Evolutionary conservation across 2,888 invertebrate genomes (phyloP).

Genomic region (Aspidiotus rigidus): DNA sequence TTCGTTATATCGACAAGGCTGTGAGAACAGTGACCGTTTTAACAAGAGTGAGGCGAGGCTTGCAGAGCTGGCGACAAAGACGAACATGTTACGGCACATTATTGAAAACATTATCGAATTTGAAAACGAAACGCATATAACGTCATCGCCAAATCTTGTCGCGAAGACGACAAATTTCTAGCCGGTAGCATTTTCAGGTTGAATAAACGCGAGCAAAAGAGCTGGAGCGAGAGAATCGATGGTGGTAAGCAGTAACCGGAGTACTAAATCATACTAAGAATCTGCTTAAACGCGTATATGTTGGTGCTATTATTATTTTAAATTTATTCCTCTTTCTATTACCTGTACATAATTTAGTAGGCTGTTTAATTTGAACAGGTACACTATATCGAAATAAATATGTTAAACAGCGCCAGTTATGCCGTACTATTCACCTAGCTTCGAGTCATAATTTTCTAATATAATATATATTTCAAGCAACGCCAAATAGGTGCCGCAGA

Average conservation of each 20-base stretch:
- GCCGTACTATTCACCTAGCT: slow-evolving; percentile 29
- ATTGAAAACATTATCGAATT: background rate
- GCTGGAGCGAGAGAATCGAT: too few species aligned
- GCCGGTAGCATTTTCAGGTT: too few species aligned
- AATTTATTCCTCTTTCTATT: slow-evolving; percentile 32
- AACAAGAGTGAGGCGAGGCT: too few species aligned
- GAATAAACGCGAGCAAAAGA: too few species aligned
- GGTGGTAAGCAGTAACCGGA: background rate
- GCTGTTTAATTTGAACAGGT: slow-evolving; percentile 32
- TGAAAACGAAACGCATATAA: background rate
- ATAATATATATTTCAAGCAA: slow-evolving; percentile 25
- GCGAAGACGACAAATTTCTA: background rate
- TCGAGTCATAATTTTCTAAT: slow-evolving; percentile 31
- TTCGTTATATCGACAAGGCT: too few species aligned
- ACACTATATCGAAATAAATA: slow-evolving; percentile 30
- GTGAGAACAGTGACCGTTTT: too few species aligned
- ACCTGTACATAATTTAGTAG: slow-evolving; percentile 25
- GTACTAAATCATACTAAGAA: slow-evolving; percentile 29
- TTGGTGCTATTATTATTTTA: slow-evolving; percentile 30
- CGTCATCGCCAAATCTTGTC: slow-evolving; percentile 4
- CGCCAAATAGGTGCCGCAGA: slow-evolving; percentile 18
- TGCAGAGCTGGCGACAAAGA: too few species aligned
- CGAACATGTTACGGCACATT: too few species aligned
- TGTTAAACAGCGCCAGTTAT: slow-evolving; percentile 30
- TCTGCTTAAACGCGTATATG: slow-evolving; percentile 30